Conservation (phyloP, 1,140 invertebrate genomes). For the Marisa cornuarietis region DNA sequence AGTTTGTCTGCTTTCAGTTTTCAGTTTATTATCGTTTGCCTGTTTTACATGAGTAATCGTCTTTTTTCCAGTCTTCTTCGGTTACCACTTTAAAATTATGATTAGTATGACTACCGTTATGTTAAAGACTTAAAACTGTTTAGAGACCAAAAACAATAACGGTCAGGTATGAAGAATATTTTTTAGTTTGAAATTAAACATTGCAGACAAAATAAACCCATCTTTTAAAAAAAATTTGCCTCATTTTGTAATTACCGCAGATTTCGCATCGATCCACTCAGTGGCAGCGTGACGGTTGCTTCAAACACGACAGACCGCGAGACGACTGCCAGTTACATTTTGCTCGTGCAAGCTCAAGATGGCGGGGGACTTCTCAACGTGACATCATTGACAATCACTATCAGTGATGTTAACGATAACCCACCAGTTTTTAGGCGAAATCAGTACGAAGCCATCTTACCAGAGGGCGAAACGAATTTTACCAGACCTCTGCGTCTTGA, state of each 20-base stretch:
- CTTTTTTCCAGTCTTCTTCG: no score
- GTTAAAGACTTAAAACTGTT: no score
- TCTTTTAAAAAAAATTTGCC: neutral
- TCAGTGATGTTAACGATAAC: conserved; percentile 44
- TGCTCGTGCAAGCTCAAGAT: conserved; percentile 24
- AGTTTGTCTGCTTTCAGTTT: no score
- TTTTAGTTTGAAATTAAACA: no score
- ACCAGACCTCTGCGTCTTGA: neutral
- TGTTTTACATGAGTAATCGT: no score
- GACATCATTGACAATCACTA: conserved; percentile 16
- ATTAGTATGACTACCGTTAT: no score
- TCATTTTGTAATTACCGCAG: neutral
- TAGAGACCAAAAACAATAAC: no score
- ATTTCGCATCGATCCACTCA: neutral
- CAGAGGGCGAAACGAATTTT: conserved; percentile 14
- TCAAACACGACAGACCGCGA: conserved; percentile 22
- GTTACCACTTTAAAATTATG: no score
- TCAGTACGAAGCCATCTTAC: conserved; percentile 18
- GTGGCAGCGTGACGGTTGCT: no score
- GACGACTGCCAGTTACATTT: conserved; percentile 1
- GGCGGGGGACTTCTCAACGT: conserved; percentile 6
- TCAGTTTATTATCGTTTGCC: no score
- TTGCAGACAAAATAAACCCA: no score
- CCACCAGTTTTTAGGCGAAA: conserved; percentile 32
- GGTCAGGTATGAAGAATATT: no score